Evolutionary conservation across 2,888 invertebrate species (phyloP).

Genomic region (Hecatera dysodea): DNA sequence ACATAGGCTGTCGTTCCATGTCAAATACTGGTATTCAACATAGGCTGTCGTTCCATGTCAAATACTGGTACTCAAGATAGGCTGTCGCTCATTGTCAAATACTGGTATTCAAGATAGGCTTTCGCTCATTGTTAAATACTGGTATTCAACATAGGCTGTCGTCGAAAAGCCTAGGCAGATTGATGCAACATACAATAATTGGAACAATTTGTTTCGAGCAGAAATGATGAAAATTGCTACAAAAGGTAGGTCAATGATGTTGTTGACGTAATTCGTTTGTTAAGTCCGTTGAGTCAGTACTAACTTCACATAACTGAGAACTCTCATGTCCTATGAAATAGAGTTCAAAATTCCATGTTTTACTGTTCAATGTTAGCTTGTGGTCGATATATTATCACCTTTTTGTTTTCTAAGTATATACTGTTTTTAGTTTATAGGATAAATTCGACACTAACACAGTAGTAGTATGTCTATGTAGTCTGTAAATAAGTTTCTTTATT

Average conservation of each 20-base stretch:
- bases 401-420: too few relatives aligned
- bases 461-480: too few relatives aligned
- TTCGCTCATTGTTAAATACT: too few relatives aligned
- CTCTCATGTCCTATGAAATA: conserved; percentile 11
- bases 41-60: too few relatives aligned
- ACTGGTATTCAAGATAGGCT: too few relatives aligned
- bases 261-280: conserved; percentile 39
- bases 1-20: too few relatives aligned
- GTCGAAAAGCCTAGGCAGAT: not conserved
- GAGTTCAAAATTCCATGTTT: not conserved
- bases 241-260: conserved; percentile 52
- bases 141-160: too few relatives aligned
- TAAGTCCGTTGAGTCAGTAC: conserved; percentile 19
- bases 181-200: not conserved
- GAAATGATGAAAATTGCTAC: conserved; percentile 16
- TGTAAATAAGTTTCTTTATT: too few relatives aligned
- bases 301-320: not conserved
- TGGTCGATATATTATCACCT: too few relatives aligned
- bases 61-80: not conserved
- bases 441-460: too few relatives aligned
- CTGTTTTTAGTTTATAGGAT: too few relatives aligned
- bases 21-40: not conserved
- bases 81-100: too few relatives aligned
- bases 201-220: conserved; percentile 1
- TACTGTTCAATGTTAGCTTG: not conserved